Conservation (phyloP, 2,797 vertebrate genomes). For the Lepilemur septentrionalis region DNA sequence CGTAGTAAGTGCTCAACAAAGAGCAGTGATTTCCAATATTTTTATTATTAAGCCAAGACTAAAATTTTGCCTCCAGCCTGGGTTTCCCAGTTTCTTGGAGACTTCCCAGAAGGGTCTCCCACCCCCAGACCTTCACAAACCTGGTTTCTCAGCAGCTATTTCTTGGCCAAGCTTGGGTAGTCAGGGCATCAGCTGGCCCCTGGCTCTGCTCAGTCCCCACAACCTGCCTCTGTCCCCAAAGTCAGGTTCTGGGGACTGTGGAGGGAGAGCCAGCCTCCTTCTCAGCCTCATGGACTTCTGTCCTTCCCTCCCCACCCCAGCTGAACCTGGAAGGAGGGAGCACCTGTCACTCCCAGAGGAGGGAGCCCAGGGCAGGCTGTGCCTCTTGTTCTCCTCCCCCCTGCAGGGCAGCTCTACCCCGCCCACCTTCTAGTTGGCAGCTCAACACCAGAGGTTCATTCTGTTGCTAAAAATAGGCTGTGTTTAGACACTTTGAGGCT, state of each 20-base stretch:
- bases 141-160: not conserved
- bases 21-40: not conserved
- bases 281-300: too few relatives aligned
- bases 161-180: not conserved
- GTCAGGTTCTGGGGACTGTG: not conserved
- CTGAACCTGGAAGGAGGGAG: not conserved
- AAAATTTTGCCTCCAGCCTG: not conserved
- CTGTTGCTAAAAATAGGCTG: slow-evolving; percentile 66
- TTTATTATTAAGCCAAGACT: not conserved
- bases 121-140: not conserved
- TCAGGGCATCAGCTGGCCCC: not conserved
- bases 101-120: not conserved
- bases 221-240: not conserved
- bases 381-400: not conserved
- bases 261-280: too few relatives aligned
- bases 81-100: not conserved
- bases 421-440: not conserved
- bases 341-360: not conserved
- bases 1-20: not conserved
- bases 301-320: not conserved
- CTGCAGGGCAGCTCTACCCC: not conserved
- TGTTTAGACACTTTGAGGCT: slow-evolving; percentile 21
- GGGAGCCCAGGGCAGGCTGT: fast-evolving
- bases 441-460: not conserved
- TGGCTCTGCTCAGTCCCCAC: not conserved